Percentiles rank a stretch among this genome's conserved stretches.
Conservation (phyloP, 2,113 vertebrate species). For the Turnix velox region DNA sequence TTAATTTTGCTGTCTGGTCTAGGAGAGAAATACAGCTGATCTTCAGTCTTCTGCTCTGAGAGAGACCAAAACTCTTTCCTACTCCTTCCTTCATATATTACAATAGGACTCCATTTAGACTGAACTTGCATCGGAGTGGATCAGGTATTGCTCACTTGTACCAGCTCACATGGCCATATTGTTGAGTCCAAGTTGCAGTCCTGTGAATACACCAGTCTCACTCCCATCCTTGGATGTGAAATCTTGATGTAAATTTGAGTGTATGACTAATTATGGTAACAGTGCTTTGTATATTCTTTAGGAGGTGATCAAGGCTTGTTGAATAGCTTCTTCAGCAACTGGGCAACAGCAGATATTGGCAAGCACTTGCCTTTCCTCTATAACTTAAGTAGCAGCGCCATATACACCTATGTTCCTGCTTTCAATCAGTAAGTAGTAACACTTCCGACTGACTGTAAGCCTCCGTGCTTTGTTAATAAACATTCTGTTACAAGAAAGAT, state of each 20-base stretch:
- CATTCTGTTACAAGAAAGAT: not conserved
- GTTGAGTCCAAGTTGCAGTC: not conserved
- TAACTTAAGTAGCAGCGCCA: conserved; percentile 72
- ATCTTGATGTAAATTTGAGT: not conserved
- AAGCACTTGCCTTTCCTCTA: conserved; percentile 82
- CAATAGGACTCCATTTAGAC: not conserved
- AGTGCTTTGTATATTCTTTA: not conserved
- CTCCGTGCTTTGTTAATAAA: not conserved
- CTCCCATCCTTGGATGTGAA: not conserved
- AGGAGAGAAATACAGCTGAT: not conserved
- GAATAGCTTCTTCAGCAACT: conserved; percentile 80
- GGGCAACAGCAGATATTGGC: conserved; percentile 74
- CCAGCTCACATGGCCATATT: not conserved
- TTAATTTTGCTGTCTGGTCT: conserved; percentile 11
- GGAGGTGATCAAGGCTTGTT: conserved; percentile 87
- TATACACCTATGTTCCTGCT: conserved; percentile 79
- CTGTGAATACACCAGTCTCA: not conserved
- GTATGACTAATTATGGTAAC: not conserved
- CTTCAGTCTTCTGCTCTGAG: not conserved
- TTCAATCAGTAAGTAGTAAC: conserved; percentile 77
- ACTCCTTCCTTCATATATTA: not conserved
- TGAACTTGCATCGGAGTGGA: not conserved
- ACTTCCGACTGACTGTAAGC: not conserved
- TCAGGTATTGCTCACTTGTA: not conserved
- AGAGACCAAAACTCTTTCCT: not conserved